Evolutionary conservation across 2,888 invertebrate species (phyloP), one percentile per base, ranked within the genome.

Genomic region (Chrysina gloriosa): DNA sequence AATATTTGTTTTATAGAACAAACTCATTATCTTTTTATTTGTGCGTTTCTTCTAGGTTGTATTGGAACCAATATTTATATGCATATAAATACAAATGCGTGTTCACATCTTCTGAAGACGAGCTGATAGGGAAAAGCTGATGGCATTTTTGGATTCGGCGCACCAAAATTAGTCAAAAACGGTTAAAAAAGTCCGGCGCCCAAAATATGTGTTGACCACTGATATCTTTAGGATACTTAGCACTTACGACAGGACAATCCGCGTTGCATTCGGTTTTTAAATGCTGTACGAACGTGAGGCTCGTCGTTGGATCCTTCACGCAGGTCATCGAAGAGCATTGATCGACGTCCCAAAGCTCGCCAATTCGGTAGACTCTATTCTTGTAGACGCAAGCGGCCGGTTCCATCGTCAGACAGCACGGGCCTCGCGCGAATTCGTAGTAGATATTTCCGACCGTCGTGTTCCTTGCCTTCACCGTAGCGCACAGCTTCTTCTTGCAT

Each of bases 291-390:
- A 34, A 5, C 11, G 54, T 31, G 27, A 54, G 16, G 19, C 23
- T 54, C 7, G 4, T 54, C 0, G 7, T 16, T 3, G 34, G n/a
- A 54, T 54, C 34, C 9, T 27, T 31, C 11, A 9, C 21, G 11
- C 54, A 54, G 19, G 16, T 54, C 7, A 34, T 9, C 2, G 54
- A 34, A 0, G 16, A 34, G 19, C 54, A 54, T 4, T 1, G 2
- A 9, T 36, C 54, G n/a, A 54, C 4, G 9, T 34, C 34, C 54
- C 54, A 54, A 16, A 54, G n/a, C 36, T 54, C 54, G 2, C 54
- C 54, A 1, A 54, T 21, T 7, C 54, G 16, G 21, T 54, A 54
- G 3, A 54, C 2, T 27, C 36, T 54, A 16, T 54, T 36, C 1
- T 34, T 14, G 34, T 54, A 19, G 7, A 54, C 9, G 34, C 54